These are phyloP conservation scores for Nasua narica DNA, from an alignment of 2,797 vertebrate genomes.

Conservation along the genomic window DNA sequence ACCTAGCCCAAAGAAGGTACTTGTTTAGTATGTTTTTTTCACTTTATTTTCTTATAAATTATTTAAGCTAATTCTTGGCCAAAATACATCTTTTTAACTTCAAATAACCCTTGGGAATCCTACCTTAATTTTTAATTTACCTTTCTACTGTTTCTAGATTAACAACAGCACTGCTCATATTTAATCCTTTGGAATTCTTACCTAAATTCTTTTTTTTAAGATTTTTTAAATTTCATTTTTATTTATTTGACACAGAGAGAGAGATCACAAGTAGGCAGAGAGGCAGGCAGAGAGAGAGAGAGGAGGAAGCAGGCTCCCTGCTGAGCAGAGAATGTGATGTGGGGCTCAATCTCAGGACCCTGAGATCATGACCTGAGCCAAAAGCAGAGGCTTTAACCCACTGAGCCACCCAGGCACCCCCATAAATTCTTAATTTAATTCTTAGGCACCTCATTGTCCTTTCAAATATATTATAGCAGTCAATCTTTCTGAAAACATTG, in stretches of 20 bases:
- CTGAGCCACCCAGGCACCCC: too few species aligned
- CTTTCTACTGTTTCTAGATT: not conserved
- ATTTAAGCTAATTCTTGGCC: not conserved
- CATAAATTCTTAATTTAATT: conserved; percentile 35
- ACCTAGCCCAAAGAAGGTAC: not conserved
- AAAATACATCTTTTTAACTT: not conserved
- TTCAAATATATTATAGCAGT: not conserved
- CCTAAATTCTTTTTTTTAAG: conserved; percentile 19
- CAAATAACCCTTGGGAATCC: conserved; percentile 7
- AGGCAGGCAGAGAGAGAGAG: too few species aligned
- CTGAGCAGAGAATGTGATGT: too few species aligned
- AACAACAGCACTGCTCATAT: not conserved
- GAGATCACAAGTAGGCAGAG: too few species aligned
- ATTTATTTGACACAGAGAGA: too few species aligned
- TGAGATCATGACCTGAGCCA: too few species aligned
- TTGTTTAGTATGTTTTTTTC: conserved; percentile 2
- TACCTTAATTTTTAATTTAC: not conserved
- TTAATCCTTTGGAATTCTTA: not conserved
- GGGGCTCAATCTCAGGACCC: too few species aligned
- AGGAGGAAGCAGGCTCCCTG: too few species aligned
- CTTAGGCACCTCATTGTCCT: not conserved
- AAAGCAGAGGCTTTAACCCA: too few species aligned
- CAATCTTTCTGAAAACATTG: not conserved
- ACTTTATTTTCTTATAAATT: conserved; percentile 31
- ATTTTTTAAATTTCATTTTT: too few species aligned